These are phyloP conservation scores for Pseudomyrmex pallidus DNA, from an alignment of 1,140 invertebrate genomes.

Conservation along the genomic window DNA sequence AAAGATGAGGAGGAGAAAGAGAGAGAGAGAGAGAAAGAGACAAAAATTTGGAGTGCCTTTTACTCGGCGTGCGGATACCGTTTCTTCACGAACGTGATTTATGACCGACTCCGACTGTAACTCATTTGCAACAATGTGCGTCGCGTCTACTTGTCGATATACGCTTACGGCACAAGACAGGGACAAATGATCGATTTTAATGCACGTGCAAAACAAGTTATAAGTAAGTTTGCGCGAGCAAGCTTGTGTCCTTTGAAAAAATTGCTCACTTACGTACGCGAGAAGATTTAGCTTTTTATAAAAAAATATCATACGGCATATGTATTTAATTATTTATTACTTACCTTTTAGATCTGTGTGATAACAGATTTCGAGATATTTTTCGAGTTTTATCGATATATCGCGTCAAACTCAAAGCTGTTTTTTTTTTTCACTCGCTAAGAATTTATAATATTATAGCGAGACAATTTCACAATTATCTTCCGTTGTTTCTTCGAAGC, in stretches of 20 bases:
- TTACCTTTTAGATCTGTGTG: too few species aligned
- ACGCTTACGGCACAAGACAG: neutral
- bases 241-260: too few species aligned
- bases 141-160: constrained; percentile 3
- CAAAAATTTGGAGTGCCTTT: neutral
- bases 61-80: neutral
- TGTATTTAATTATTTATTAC: too few species aligned
- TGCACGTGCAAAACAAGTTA: too few species aligned
- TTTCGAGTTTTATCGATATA: too few species aligned
- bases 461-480: neutral
- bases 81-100: neutral
- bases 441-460: neutral
- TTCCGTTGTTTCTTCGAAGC: neutral
- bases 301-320: too few species aligned
- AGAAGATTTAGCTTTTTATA: too few species aligned
- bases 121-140: constrained; percentile 8
- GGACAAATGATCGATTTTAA: constrained; percentile 5
- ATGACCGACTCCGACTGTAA: neutral
- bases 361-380: too few species aligned
- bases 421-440: too few species aligned
- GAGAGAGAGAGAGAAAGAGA: neutral
- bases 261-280: too few species aligned
- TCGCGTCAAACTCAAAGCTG: too few species aligned
- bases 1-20: neutral
- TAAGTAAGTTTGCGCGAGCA: too few species aligned